Base-by-base conservation (phyloP, 2,797 vertebrate genomes). In the Malurus splendens region DNA sequence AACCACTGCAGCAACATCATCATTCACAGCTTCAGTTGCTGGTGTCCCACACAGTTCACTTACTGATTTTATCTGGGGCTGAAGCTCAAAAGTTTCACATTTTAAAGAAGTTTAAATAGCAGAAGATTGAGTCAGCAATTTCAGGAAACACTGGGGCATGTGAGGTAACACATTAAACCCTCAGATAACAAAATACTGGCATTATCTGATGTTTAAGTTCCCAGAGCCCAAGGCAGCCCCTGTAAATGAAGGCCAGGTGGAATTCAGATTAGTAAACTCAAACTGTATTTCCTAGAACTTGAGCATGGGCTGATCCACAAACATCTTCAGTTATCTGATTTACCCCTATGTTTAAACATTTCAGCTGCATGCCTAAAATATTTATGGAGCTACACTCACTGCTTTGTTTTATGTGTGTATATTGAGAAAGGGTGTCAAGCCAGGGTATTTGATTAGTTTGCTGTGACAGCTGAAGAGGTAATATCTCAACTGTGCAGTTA, bases 321-420 rank as follows among this genome's bases (percentile, higher is more conserved):
- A 38, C 33, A 64, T 61, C 81, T 91, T 84, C 50, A 83, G 41
- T 61, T 54, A 61, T 44, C 41, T 61, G 71, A 94, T 77, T 88
- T 86, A 90, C 77, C 36, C 74, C 36, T 39, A 9, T 1, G 3
- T 45, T 88, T 91, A 74, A 90, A 77, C 62, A 62, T 80, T 85
- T 92, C 83, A 94, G 75, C 72, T 85, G 55, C 65, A 77, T 36
- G 57, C 57, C 71, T 88, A 68, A 90, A 93, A 91, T 76, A 94
- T 84, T 92, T 87, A 87, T 55, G 65, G 55, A 79, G 54, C 65
- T 82, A 76, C 32, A 77, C n/a, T 85, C 44, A 38, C 78, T 73
- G 9, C n/a, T 77, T 54, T 71, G 39, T 77, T 86, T 93, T 74
- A 91, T 74, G 61, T 50, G 50, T 57, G 62, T 41, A 55, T 62